Evolutionary conservation across 2,888 invertebrate species (phyloP).

Genomic region (Rhyacophila evoluta): DNA sequence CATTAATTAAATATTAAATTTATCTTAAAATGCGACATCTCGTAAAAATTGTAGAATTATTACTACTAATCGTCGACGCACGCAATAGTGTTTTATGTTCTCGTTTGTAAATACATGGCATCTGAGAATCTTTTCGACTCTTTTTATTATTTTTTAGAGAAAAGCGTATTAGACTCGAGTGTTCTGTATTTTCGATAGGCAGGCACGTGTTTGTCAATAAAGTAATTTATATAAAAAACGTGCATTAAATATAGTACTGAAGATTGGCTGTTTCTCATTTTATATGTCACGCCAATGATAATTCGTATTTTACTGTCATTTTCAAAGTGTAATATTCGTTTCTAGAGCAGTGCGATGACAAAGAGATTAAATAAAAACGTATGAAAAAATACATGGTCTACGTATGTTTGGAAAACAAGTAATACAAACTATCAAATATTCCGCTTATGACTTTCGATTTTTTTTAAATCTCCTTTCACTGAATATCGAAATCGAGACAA

Average conservation of each 20-base stretch:
- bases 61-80: background rate
- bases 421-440: background rate
- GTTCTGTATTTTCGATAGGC: background rate
- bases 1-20: too few relatives aligned
- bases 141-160: background rate
- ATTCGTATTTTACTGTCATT: background rate
- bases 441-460: slow-evolving; percentile 18
- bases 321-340: slow-evolving; percentile 1
- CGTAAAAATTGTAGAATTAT: too few relatives aligned
- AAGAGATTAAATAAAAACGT: background rate
- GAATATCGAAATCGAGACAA: slow-evolving; percentile 20
- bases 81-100: background rate
- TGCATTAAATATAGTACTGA: background rate
- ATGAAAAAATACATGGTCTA: too few relatives aligned
- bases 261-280: background rate
- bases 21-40: too few relatives aligned
- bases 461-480: slow-evolving; percentile 13
- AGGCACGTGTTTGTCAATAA: slow-evolving; percentile 11
- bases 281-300: background rate
- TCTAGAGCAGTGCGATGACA: background rate
- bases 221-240: background rate
- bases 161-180: background rate
- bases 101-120: background rate
- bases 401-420: slow-evolving; percentile 20
- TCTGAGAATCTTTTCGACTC: background rate